These are phyloP conservation scores for Platygyra sinensis DNA, from an alignment of 64 coral and sea anemone species.

Conservation along the genomic window DNA sequence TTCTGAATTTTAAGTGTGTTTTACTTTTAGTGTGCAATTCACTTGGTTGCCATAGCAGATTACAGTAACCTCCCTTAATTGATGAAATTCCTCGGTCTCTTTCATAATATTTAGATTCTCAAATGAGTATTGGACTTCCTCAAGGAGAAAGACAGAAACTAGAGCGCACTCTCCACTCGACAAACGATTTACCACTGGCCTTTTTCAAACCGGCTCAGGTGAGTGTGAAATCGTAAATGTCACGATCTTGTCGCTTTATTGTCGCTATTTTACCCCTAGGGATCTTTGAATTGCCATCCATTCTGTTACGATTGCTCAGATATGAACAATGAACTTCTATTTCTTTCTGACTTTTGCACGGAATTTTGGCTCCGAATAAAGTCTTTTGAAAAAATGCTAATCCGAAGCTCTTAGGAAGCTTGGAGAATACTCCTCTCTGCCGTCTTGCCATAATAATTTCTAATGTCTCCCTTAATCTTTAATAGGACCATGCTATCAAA, in stretches of 20 bases:
- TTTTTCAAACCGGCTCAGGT: slow-evolving; percentile 67
- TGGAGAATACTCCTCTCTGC: not conserved
- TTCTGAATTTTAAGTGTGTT: too few relatives aligned
- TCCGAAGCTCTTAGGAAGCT: too few relatives aligned
- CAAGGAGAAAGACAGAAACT: slow-evolving; percentile 37
- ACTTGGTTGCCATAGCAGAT: not conserved
- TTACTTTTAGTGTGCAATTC: too few relatives aligned
- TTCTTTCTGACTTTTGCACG: too few relatives aligned
- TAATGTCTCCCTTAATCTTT: too few relatives aligned
- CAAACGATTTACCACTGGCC: slow-evolving; percentile 45
- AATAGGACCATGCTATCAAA: slow-evolving; percentile 31
- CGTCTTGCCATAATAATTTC: not conserved
- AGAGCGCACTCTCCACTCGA: slow-evolving; percentile 55
- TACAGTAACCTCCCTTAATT: not conserved
- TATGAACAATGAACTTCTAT: too few relatives aligned
- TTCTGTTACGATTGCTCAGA: too few relatives aligned
- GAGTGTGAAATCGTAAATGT: not conserved
- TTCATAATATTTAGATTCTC: not conserved
- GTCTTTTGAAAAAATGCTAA: too few relatives aligned
- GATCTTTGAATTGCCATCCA: too few relatives aligned
- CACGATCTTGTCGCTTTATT: too few relatives aligned
- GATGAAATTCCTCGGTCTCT: not conserved
- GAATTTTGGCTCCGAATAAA: too few relatives aligned
- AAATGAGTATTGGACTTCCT: slow-evolving; percentile 34
- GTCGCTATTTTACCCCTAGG: too few relatives aligned